Percentiles rank a stretch among this genome's conserved stretches.
phyloP scores from a whole-genome alignment of 2,797 vertebrate genomes.

The Oreochromis mossambicus region DNA sequence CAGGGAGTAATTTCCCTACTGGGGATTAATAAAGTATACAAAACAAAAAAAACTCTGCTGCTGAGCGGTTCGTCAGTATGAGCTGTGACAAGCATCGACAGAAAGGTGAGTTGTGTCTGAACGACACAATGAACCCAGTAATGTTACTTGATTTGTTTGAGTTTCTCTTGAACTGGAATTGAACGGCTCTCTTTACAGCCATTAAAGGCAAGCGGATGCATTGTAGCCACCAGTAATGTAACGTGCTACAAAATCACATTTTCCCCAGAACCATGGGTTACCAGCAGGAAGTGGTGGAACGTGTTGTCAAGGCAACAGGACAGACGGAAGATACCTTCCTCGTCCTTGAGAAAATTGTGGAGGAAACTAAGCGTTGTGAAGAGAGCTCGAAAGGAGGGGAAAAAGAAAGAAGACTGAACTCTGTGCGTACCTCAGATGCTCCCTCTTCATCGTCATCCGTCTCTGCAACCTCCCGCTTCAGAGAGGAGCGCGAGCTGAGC shows the following conservation, averaged over 20 bases:
- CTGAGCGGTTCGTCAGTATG: background rate
- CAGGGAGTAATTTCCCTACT: background rate
- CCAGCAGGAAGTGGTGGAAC: slow-evolving; percentile 88
- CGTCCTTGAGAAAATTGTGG: slow-evolving; percentile 90
- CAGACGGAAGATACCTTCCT: slow-evolving; percentile 87
- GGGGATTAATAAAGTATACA: background rate
- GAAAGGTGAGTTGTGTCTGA: background rate
- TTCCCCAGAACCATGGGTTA: slow-evolving; percentile 96
- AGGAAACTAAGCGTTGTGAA: slow-evolving; percentile 79
- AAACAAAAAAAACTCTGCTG: background rate
- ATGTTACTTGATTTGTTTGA: background rate
- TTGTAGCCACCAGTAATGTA: background rate
- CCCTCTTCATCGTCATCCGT: slow-evolving; percentile 27
- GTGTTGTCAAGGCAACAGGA: slow-evolving; percentile 84
- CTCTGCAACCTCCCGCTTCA: slow-evolving; percentile 33
- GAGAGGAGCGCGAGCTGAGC: slow-evolving; percentile 60
- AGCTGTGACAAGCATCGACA: background rate
- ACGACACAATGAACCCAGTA: no score
- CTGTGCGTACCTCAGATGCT: slow-evolving; percentile 18
- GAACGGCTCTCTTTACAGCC: background rate
- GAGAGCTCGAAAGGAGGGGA: slow-evolving; percentile 13
- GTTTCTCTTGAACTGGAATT: background rate
- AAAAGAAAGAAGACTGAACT: slow-evolving; percentile 34
- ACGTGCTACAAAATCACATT: background rate
- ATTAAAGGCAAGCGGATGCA: background rate